Base-by-base conservation (phyloP, 2,113 vertebrate genomes). In the Terrapene triunguis region DNA sequence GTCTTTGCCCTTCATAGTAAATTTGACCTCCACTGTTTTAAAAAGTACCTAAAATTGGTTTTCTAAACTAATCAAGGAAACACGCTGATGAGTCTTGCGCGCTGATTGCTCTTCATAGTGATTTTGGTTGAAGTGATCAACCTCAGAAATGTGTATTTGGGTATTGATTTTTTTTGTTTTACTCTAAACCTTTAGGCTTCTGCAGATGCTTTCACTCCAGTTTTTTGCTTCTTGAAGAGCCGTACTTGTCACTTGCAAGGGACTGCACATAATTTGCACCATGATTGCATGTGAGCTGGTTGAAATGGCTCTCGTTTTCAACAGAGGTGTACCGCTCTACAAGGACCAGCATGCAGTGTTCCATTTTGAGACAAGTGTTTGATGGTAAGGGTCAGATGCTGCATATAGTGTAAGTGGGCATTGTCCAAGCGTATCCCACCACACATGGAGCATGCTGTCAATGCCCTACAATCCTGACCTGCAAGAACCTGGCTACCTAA, bases 1-100 rank as follows among this genome's bases (percentile, higher is more conserved):
- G 54, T 85, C 89, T 90, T 96, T 97, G 93, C 92, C 95, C 95
- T 94, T 84, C 88, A 93, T 97, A 97, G 97, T 97, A 97, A 96
- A 98, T 94, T 95, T 97, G 97, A 98, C 95, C 95, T 95, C 57
- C 47, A 1, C 21, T 89, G 87, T 95, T 97, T 94, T 84, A 8
- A 35, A 72, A 84, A 62, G 59, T 11, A 44, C 92, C 87, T 94
- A 90, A 94, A 95, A 93, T 87, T 57, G 92, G 82, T 88, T 89
- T 88, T 85, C 51, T 59, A 54, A 82, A 80, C 79, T 94, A 53
- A 95, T 95, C 87, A 96, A 92, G 88, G 89, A 95, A 96, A 91
- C 57, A 1, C 17, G 8, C 54, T 50, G 38, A 21, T 86, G 13
- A 95, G 27, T 81, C 27, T 74, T 38, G 79, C 82, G 95, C 42